Percentiles rank a stretch among this genome's conserved stretches.
Conservation (phyloP, 1,140 invertebrate species). For the Cydia strobilella region DNA sequence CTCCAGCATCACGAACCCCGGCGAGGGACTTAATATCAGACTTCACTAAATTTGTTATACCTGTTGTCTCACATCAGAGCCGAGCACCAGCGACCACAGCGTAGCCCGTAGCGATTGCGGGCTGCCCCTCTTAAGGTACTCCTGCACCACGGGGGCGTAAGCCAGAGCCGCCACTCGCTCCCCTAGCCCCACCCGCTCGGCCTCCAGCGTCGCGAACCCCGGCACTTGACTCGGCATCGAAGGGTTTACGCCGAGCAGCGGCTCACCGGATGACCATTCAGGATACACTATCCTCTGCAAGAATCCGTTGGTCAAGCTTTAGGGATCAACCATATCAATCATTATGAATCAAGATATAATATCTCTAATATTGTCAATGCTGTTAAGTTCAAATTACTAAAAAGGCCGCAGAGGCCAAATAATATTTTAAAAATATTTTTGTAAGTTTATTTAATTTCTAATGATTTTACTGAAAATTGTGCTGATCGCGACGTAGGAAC, state of each 20-base stretch:
- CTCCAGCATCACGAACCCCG: slow-evolving; percentile 73
- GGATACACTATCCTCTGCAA: slow-evolving; percentile 83
- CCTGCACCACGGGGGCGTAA: slow-evolving; percentile 88
- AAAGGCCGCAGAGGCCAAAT: too few relatives aligned
- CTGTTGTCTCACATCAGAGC: slow-evolving; percentile 85
- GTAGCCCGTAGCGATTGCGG: slow-evolving; percentile 87
- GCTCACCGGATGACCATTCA: slow-evolving; percentile 85
- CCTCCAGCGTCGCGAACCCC: slow-evolving; percentile 83
- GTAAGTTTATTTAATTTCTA: too few relatives aligned
- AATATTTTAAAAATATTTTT: too few relatives aligned
- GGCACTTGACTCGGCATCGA: slow-evolving; percentile 78
- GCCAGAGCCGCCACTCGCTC: slow-evolving; percentile 84
- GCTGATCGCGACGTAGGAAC: too few relatives aligned
- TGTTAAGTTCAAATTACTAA: too few relatives aligned
- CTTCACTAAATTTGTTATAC: slow-evolving; percentile 59
- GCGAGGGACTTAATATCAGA: too few relatives aligned
- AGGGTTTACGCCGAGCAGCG: slow-evolving; percentile 84
- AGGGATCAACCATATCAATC: background rate
- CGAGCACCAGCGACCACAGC: slow-evolving; percentile 91
- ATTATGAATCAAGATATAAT: background rate
- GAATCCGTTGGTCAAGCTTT: slow-evolving; percentile 25
- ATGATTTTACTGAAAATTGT: too few relatives aligned
- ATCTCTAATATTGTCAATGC: background rate
- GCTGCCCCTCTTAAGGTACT: slow-evolving; percentile 93
- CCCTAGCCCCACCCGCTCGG: slow-evolving; percentile 84